Percentiles rank a stretch among this genome's conserved stretches.
phyloP scores from a whole-genome alignment of 2,888 invertebrate species.

The Sarcophaga caerulescens region DNA sequence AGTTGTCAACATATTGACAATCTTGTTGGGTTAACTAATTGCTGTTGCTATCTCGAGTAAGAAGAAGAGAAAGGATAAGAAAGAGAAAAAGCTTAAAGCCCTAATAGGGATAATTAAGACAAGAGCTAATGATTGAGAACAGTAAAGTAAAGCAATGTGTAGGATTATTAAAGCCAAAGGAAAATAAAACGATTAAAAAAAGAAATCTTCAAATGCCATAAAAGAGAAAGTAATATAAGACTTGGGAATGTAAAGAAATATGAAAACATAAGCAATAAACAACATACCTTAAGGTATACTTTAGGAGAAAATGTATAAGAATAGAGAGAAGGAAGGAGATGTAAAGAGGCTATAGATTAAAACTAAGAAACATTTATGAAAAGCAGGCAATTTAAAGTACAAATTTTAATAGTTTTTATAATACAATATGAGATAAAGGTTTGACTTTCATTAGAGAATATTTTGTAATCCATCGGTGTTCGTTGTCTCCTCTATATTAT shows the following conservation, averaged over 20 bases:
- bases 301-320: neutral
- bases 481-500: no score
- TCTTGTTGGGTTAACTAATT: constrained; percentile 43
- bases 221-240: neutral
- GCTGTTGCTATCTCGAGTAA: neutral
- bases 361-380: no score
- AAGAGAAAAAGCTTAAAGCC: neutral
- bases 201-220: neutral
- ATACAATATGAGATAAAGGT: no score
- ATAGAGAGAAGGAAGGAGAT: no score
- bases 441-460: no score
- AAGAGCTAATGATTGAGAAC: no score
- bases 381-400: no score
- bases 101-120: constrained; percentile 23
- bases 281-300: constrained; percentile 7
- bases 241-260: neutral
- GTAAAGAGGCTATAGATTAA: no score
- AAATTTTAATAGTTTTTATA: no score
- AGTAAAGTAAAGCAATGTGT: neutral
- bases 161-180: neutral
- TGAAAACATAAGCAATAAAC: neutral
- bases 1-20: constrained; percentile 40
- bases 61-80: no score
- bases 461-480: no score
- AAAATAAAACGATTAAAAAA: neutral